Evolutionary conservation across 2,113 vertebrate species (phyloP).

Genomic region (Amphilophus citrinellus): DNA sequence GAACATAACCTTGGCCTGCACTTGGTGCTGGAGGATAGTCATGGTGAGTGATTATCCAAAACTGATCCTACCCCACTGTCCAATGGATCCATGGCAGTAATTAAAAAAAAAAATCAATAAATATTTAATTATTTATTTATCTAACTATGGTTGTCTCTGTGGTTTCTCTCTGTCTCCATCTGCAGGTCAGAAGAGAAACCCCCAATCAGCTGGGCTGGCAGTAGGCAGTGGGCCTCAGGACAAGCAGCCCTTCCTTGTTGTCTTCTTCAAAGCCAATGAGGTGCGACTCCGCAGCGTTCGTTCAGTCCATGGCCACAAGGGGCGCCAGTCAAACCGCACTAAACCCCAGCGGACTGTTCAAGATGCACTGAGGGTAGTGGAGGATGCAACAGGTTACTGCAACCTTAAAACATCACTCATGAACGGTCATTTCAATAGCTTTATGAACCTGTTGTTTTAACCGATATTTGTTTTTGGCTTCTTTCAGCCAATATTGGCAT

Average conservation of each 20-base stretch:
- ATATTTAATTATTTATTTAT: not conserved
- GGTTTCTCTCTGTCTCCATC: conserved; percentile 30
- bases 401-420: not conserved
- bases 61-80: not conserved
- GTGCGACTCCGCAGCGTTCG: conserved; percentile 91
- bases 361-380: conserved; percentile 88
- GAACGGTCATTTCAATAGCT: not conserved
- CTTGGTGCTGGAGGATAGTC: conserved; percentile 86
- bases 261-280: conserved; percentile 94
- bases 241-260: conserved; percentile 96
- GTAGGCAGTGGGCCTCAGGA: conserved; percentile 88
- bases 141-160: not conserved
- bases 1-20: conserved; percentile 93
- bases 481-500: conserved; percentile 89
- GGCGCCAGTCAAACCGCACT: conserved; percentile 88
- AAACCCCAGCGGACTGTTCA: conserved; percentile 87
- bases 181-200: conserved; percentile 90
- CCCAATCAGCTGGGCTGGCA: conserved; percentile 86
- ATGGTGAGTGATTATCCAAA: conserved; percentile 82
- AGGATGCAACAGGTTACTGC: conserved; percentile 81
- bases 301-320: conserved; percentile 87
- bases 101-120: not conserved
- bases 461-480: not conserved
- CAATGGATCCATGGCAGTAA: not conserved
- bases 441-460: not conserved